Percentiles rank a stretch among this genome's conserved stretches.
These are phyloP conservation scores for Congeria kusceri DNA, from an alignment of 2,888 invertebrate species.

Conservation along the genomic window DNA sequence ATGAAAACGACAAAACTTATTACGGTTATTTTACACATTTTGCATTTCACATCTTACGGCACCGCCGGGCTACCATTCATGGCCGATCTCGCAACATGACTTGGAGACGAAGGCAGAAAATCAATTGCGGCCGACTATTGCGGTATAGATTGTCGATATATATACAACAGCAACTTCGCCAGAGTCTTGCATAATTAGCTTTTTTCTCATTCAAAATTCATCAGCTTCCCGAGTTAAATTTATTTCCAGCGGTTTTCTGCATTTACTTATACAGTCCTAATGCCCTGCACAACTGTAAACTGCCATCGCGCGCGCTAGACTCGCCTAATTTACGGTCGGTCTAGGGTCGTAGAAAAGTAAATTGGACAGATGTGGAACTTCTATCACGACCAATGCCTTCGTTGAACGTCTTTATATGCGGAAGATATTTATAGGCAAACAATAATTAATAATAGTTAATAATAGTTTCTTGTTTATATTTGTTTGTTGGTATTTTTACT, in stretches of 20 bases:
- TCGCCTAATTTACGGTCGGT: neutral
- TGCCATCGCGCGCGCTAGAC: neutral
- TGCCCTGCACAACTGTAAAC: conserved; percentile 27
- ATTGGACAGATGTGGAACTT: neutral
- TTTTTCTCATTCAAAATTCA: conserved; percentile 73
- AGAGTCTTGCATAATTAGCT: conserved; percentile 72
- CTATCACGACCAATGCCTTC: too few species aligned
- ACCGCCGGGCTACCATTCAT: too few species aligned
- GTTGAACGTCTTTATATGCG: too few species aligned
- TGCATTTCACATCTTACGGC: too few species aligned
- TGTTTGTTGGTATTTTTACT: too few species aligned
- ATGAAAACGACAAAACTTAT: too few species aligned
- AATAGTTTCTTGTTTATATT: too few species aligned
- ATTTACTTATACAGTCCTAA: conserved; percentile 16
- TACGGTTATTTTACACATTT: too few species aligned
- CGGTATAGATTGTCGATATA: conserved; percentile 31
- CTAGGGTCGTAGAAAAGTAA: neutral
- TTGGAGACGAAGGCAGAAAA: conserved; percentile 48
- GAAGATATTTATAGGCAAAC: too few species aligned
- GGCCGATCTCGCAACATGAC: neutral
- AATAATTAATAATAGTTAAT: too few species aligned
- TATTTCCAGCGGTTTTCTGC: conserved; percentile 58
- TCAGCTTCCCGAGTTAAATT: conserved; percentile 59
- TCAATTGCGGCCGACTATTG: conserved; percentile 40
- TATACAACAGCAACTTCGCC: conserved; percentile 18